These are phyloP conservation scores for Aporophyla nigra DNA, from an alignment of 2,888 invertebrate genomes.

Conservation along the genomic window DNA sequence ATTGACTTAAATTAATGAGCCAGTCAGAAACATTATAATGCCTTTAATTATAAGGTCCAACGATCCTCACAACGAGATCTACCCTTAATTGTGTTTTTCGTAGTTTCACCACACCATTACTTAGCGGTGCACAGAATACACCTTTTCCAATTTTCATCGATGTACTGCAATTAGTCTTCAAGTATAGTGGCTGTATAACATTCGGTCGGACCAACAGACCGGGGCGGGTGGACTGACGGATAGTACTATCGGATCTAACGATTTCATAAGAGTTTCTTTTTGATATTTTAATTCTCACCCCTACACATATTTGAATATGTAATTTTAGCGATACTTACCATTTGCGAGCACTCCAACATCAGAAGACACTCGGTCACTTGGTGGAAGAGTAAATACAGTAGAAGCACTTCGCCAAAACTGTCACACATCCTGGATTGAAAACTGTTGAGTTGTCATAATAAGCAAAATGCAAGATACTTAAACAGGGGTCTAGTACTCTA, in stretches of 20 bases:
- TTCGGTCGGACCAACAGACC: neutral
- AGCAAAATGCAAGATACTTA: neutral
- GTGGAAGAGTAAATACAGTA: slow-evolving; percentile 44
- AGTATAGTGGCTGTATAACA: neutral
- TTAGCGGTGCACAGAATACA: neutral
- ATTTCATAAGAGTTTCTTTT: neutral
- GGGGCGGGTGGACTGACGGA: too few relatives aligned
- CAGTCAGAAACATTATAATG: neutral
- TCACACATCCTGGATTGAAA: slow-evolving; percentile 42
- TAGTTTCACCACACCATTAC: too few relatives aligned
- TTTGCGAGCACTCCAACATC: slow-evolving; percentile 56
- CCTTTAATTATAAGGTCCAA: neutral
- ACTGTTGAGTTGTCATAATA: slow-evolving; percentile 14
- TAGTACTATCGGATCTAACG: neutral
- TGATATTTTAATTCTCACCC: neutral
- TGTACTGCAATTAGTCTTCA: neutral
- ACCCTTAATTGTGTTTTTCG: too few relatives aligned
- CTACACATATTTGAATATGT: neutral
- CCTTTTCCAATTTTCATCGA: neutral
- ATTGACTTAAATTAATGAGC: too few relatives aligned
- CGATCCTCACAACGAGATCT: too few relatives aligned
- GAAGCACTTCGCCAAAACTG: slow-evolving; percentile 35
- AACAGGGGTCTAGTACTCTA: neutral
- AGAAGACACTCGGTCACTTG: slow-evolving; percentile 60
- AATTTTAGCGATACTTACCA: slow-evolving; percentile 42